Evolutionary conservation across 2,888 invertebrate species (phyloP).

Genomic region (Pyralis farinalis): DNA sequence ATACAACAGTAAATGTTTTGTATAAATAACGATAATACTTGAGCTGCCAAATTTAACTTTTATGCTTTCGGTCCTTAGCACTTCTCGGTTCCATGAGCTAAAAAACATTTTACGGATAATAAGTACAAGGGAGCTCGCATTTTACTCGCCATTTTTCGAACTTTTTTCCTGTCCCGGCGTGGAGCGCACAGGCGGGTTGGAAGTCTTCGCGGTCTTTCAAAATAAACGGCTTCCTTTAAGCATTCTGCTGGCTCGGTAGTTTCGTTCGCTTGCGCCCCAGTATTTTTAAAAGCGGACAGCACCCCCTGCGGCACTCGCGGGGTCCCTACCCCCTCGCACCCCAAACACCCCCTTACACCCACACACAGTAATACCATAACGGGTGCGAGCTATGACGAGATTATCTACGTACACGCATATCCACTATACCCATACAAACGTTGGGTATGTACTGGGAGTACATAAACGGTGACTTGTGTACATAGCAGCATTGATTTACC

Average conservation of each 20-base stretch:
- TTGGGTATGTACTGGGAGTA: constrained; percentile 58
- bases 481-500: constrained; percentile 73
- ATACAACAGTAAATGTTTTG: background rate
- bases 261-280: constrained; percentile 55
- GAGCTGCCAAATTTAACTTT: constrained; percentile 31
- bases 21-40: constrained; percentile 8
- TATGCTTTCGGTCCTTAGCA: constrained; percentile 29
- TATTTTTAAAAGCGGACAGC: constrained; percentile 77
- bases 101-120: constrained; percentile 43
- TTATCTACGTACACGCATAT: constrained; percentile 75
- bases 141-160: constrained; percentile 49
- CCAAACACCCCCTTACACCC: constrained; percentile 43
- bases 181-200: constrained; percentile 40
- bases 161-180: constrained; percentile 52
- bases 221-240: constrained; percentile 70
- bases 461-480: constrained; percentile 71
- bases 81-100: constrained; percentile 31
- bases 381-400: constrained; percentile 80
- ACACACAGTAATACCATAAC: constrained; percentile 79
- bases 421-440: constrained; percentile 59
- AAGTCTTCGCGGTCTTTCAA: constrained; percentile 61
- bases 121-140: constrained; percentile 36
- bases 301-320: constrained; percentile 65
- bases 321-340: constrained; percentile 27
- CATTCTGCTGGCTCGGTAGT: constrained; percentile 62